Percentiles rank a stretch among this genome's conserved stretches.
Evolutionary conservation across 1,140 invertebrate species (phyloP).

Genomic region (Ceratina australensis): DNA sequence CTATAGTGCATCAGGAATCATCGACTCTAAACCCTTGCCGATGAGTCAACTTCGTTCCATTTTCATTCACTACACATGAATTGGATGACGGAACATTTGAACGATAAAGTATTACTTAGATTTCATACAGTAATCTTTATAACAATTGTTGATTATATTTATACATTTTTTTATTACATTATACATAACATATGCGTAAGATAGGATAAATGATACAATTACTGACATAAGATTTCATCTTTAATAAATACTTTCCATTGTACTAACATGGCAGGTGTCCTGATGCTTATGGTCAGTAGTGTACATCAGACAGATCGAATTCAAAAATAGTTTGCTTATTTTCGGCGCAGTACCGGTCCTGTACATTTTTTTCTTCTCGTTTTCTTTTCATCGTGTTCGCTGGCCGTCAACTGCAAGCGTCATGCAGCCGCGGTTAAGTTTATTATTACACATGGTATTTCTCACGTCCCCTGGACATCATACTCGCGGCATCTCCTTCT

Average conservation of each 20-base stretch:
- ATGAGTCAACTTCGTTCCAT: background rate
- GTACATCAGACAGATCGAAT: conserved; percentile 8
- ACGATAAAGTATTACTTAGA: too few relatives aligned
- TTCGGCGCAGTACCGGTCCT: conserved; percentile 37
- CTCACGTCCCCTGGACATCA: conserved; percentile 10
- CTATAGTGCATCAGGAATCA: background rate
- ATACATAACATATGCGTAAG: too few relatives aligned
- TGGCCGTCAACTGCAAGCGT: conserved; percentile 14
- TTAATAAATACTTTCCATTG: too few relatives aligned
- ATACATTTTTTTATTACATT: too few relatives aligned
- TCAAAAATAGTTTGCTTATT: conserved; percentile 63
- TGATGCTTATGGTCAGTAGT: conserved; percentile 21
- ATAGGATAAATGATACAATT: too few relatives aligned
- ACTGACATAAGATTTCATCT: too few relatives aligned
- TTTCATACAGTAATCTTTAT: background rate
- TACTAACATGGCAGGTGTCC: too few relatives aligned
- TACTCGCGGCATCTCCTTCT: conserved; percentile 8
- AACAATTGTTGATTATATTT: too few relatives aligned
- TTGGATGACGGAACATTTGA: background rate
- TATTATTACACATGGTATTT: conserved; percentile 60
- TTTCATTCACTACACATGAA: background rate
- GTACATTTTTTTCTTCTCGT: conserved; percentile 1
- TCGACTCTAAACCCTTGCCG: background rate
- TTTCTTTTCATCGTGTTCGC: conserved; percentile 42
- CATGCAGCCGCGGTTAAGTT: conserved; percentile 34